Conservation (phyloP, 2,888 invertebrate species). For the Itoplectis maculator region DNA sequence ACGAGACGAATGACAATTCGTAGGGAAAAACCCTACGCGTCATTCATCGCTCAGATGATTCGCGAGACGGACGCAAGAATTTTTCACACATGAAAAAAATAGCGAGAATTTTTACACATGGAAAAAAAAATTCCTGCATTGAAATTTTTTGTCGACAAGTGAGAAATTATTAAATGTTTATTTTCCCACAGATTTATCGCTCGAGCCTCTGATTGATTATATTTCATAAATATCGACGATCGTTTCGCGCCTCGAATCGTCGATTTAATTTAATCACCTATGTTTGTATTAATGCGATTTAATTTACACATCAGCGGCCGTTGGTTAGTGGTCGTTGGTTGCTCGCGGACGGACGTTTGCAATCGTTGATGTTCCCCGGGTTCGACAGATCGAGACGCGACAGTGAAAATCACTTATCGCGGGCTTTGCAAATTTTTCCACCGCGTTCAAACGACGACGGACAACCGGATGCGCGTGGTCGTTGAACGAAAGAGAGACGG, state of each 20-base stretch:
- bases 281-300: no score
- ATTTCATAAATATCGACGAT: no score
- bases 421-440: background rate
- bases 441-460: background rate
- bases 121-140: no score
- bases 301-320: no score
- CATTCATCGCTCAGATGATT: background rate
- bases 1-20: conserved; percentile 37
- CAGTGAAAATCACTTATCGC: background rate
- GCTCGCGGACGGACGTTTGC: background rate
- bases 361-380: background rate
- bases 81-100: background rate
- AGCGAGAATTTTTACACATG: no score
- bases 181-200: no score
- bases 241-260: no score
- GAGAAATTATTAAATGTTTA: no score
- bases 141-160: no score
- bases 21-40: conserved; percentile 20
- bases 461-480: background rate
- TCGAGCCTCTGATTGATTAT: no score
- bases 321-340: background rate
- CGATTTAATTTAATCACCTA: no score
- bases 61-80: background rate
- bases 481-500: background rate
- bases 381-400: background rate